Evolutionary conservation across 1,140 invertebrate genomes (phyloP).

Genomic region (Halesus radiatus): DNA sequence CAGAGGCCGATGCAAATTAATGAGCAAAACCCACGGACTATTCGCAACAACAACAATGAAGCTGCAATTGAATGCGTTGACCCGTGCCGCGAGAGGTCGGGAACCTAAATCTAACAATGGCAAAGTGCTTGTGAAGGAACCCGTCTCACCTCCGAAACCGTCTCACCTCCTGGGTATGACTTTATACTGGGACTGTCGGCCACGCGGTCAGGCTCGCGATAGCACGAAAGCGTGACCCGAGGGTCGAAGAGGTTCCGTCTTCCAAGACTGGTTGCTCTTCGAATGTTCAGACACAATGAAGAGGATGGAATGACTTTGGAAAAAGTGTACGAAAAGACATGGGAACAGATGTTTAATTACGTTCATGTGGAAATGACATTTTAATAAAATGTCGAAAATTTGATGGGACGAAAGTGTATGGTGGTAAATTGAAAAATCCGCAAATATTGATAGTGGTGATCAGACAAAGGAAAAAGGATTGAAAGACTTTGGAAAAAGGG

Average conservation of each 20-base stretch:
- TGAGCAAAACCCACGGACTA: too few relatives aligned
- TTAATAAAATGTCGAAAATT: too few relatives aligned
- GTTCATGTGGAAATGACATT: too few relatives aligned
- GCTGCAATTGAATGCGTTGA: slow-evolving; percentile 30
- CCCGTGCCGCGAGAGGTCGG: not conserved
- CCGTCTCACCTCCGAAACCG: not conserved
- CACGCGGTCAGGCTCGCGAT: not conserved
- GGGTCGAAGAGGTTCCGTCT: not conserved
- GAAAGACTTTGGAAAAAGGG: too few relatives aligned
- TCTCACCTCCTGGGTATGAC: too few relatives aligned
- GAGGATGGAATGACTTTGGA: not conserved
- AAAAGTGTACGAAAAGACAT: not conserved
- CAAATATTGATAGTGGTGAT: too few relatives aligned
- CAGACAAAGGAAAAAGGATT: too few relatives aligned
- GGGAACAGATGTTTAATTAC: not conserved
- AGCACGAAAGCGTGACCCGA: slow-evolving; percentile 22
- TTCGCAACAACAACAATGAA: not conserved
- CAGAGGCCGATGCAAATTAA: too few relatives aligned
- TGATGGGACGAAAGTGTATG: too few relatives aligned
- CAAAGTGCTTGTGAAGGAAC: not conserved
- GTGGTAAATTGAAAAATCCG: too few relatives aligned
- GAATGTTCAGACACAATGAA: not conserved
- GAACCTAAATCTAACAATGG: slow-evolving; percentile 6
- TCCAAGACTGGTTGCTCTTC: not conserved
- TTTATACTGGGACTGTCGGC: too few relatives aligned